Evolutionary conservation across 2,797 vertebrate genomes (phyloP).

Genomic region (Typhlichthys subterraneus): DNA sequence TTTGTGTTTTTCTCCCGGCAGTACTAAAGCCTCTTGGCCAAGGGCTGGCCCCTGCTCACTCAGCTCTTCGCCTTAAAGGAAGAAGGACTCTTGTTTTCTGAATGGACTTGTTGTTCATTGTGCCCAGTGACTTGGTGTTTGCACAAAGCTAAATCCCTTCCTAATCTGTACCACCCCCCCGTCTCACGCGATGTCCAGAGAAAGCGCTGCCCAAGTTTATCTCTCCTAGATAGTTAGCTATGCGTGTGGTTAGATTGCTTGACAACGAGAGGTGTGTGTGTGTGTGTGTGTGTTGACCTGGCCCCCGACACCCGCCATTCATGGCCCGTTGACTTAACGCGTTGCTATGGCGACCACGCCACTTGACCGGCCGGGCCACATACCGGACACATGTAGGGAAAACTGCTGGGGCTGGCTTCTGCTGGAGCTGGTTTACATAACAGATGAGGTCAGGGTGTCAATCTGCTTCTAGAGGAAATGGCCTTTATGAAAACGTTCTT

Average conservation of each 20-base stretch:
- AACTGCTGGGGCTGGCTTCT: constrained; percentile 63
- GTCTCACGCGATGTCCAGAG: constrained; percentile 60
- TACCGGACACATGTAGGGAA: constrained; percentile 78
- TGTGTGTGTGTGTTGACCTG: constrained; percentile 43
- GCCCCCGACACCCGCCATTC: constrained; percentile 62
- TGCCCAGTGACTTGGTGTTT: constrained; percentile 72
- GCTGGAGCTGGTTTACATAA: constrained; percentile 22
- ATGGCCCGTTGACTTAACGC: constrained; percentile 75
- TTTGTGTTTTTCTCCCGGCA: constrained; percentile 21
- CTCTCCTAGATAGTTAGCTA: constrained; percentile 11
- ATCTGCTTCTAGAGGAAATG: constrained; percentile 19
- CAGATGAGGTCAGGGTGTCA: constrained; percentile 22
- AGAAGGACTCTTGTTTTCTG: constrained; percentile 51
- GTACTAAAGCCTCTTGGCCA: constrained; percentile 48
- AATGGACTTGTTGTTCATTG: constrained; percentile 79
- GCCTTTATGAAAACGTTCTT: too few species aligned
- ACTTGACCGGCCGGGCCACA: constrained; percentile 69
- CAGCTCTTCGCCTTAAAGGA: constrained; percentile 42
- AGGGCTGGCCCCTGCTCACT: constrained; percentile 65
- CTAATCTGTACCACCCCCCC: constrained; percentile 63
- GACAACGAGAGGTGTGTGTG: constrained; percentile 11
- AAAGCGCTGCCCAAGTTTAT: constrained; percentile 38
- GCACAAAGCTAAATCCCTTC: constrained; percentile 69
- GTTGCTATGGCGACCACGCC: constrained; percentile 71
- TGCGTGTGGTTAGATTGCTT: neutral